These are phyloP conservation scores for Drosophila birchii DNA, from an alignment of 2,888 invertebrate genomes.

Conservation along the genomic window DNA sequence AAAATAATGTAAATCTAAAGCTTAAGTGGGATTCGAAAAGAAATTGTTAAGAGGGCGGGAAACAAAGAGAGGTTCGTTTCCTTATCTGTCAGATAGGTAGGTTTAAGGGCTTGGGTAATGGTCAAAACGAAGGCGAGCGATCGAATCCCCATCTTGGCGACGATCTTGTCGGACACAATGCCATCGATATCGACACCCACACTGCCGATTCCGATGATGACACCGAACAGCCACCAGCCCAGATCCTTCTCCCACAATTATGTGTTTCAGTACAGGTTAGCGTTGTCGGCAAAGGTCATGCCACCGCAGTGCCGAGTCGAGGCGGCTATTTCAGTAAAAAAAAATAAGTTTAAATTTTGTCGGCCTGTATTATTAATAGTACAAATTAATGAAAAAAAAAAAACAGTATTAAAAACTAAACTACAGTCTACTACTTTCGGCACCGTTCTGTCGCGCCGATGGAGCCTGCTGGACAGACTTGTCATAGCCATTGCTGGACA, in stretches of 20 bases:
- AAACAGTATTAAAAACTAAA: constrained; percentile 24
- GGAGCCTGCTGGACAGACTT: constrained; percentile 68
- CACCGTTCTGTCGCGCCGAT: constrained; percentile 66
- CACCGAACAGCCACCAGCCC: constrained; percentile 96
- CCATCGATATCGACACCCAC: too few species aligned
- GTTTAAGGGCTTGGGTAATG: too few species aligned
- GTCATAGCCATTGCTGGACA: constrained; percentile 73
- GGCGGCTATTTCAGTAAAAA: constrained; percentile 87
- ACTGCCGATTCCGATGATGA: too few species aligned
- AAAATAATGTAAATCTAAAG: too few species aligned
- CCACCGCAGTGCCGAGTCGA: constrained; percentile 95
- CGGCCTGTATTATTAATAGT: constrained; percentile 18
- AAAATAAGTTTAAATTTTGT: too few species aligned
- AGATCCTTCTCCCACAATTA: constrained; percentile 95
- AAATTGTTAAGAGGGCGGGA: too few species aligned
- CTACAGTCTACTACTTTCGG: constrained; percentile 84
- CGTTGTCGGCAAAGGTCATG: constrained; percentile 96
- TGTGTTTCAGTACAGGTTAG: constrained; percentile 94
- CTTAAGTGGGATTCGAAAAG: too few species aligned
- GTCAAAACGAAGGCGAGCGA: too few species aligned
- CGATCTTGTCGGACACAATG: too few species aligned
- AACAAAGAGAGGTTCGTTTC: too few species aligned
- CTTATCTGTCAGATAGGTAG: too few species aligned
- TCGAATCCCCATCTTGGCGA: too few species aligned
- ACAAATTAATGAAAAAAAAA: constrained; percentile 16